phyloP scores from a whole-genome alignment of 2,113 vertebrate genomes.

The Spizaetus ornatus region DNA sequence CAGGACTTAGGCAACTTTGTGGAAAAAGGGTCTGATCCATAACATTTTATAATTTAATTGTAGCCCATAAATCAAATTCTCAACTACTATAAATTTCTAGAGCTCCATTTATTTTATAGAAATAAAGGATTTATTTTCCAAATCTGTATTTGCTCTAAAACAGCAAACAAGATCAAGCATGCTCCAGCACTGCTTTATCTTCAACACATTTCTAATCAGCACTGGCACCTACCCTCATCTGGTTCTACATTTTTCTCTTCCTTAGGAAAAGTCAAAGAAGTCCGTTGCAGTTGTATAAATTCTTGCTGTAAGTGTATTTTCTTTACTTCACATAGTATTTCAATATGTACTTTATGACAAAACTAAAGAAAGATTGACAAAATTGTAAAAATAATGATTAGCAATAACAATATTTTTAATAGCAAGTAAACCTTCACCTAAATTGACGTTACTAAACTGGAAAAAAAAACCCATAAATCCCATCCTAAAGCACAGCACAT shows the following conservation, averaged over 20 bases:
- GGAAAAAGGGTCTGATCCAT: not conserved
- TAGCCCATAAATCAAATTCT: not conserved
- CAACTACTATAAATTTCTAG: not conserved
- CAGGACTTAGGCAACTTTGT: not conserved
- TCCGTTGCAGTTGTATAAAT: constrained; percentile 65
- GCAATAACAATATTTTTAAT: not conserved
- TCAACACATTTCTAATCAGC: not conserved
- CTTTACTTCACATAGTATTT: constrained; percentile 86
- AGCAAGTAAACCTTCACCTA: not conserved
- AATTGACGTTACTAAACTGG: not conserved
- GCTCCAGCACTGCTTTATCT: not conserved
- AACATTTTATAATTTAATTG: not conserved
- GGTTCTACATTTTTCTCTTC: not conserved
- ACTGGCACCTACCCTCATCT: constrained; percentile 62
- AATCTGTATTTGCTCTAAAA: not conserved
- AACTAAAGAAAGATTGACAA: constrained; percentile 68
- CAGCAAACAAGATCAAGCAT: not conserved
- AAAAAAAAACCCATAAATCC: too few relatives aligned
- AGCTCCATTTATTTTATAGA: not conserved
- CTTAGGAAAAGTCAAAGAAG: constrained; percentile 46
- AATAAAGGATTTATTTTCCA: not conserved
- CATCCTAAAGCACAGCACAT: not conserved
- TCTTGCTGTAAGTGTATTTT: constrained; percentile 81
- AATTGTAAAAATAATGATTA: not conserved
- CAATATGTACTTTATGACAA: constrained; percentile 83